Evolutionary conservation across 2,113 vertebrate genomes (phyloP), one percentile per base, ranked within the genome.

Genomic region (Chaetops frenatus): DNA sequence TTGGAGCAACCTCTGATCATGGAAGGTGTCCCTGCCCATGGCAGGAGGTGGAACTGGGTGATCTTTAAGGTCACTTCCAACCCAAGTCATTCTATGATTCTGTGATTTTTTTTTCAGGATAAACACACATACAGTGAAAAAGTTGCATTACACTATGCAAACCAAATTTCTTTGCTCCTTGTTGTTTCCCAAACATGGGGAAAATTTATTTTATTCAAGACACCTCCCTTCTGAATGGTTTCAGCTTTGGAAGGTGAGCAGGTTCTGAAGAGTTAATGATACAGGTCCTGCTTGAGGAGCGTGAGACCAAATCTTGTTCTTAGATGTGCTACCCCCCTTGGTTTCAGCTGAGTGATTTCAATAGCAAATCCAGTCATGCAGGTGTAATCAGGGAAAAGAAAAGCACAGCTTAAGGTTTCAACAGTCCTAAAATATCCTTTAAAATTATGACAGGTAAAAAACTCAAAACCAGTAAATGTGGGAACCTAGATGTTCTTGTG

Each of bases 401-500:
- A 31, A 91, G 7, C 9, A 53, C n/a, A 70, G 50, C 65, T 21
- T 48, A 80, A 72, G 38, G 15, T 53, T 48, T 79, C n/a, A 91
- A 12, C 21, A 72, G 47, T 74, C 27, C 18, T 50, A 35, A 77
- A 80, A 58, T 36, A 11, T 45, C 50, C 33, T 80, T 80, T 13
- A 82, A 56, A 85, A 76, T 11, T 6, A 35, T 45, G 40, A 69
- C 18, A 72, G 21, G 21, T 38, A 25, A 85, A 87, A 73, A 47
- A 2, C 0, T 1, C 28, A 1, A 72, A 80, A 42, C 1, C 27
- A n/a, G 6, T n/a, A 19, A 21, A 16, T 11, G 7, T 61, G 10
- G 6, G 19, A n/a, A 12, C 11, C 4, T 17, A 14, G 1, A 5
- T 36, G 14, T 20, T 86, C 42, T 25, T 61, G 8, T 3, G 3